Evolutionary conservation across 2,797 vertebrate genomes (phyloP).

Genomic region (Sphenopsis melanotis): DNA sequence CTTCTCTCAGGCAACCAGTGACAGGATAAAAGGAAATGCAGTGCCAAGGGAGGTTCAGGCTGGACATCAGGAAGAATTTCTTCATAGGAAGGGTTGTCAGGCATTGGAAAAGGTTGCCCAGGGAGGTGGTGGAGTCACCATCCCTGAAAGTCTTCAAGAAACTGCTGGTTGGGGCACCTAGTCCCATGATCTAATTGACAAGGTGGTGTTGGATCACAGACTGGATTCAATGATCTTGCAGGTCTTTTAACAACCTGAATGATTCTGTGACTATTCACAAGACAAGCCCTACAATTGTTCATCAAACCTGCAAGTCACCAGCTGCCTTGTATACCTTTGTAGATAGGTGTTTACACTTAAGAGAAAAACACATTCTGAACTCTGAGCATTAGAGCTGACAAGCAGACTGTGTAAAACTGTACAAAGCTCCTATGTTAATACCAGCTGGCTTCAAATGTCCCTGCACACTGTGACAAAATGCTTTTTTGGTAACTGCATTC

Average conservation of each 20-base stretch:
- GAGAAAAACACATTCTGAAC: not conserved
- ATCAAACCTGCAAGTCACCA: not conserved
- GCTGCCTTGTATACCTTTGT: not conserved
- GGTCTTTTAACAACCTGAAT: not conserved
- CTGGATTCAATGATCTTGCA: not conserved
- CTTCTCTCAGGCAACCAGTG: not conserved
- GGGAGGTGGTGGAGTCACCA: not conserved
- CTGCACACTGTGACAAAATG: not conserved
- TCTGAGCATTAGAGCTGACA: not conserved
- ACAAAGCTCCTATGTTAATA: not conserved
- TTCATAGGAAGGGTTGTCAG: not conserved
- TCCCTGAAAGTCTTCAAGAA: not conserved
- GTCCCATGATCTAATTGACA: not conserved
- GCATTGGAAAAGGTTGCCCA: not conserved
- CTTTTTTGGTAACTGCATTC: not conserved
- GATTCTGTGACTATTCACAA: not conserved
- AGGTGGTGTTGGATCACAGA: not conserved
- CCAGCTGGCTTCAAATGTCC: not conserved
- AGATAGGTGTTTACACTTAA: not conserved
- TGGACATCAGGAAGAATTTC: not conserved
- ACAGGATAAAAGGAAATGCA: not conserved
- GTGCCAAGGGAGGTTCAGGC: not conserved
- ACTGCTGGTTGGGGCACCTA: not conserved
- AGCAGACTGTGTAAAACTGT: not conserved
- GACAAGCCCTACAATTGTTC: not conserved